phyloP scores from a whole-genome alignment of 1,140 invertebrate genomes.

The Leptestheria dahalacensis region DNA sequence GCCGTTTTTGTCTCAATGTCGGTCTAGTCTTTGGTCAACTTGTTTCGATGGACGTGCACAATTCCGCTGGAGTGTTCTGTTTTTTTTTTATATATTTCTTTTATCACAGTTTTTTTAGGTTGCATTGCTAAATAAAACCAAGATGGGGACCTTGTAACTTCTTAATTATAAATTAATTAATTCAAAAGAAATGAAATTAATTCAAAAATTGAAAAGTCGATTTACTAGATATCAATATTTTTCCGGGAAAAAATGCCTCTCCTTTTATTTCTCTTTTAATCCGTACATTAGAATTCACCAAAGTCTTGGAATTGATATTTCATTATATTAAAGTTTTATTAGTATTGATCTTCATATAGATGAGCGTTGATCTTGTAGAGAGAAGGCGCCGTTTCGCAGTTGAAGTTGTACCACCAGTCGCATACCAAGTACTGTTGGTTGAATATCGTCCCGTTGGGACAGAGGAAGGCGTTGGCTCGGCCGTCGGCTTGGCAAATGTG shows the following conservation, averaged over 20 bases:
- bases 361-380: constrained; percentile 31
- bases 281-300: not conserved
- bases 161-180: no score
- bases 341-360: not conserved
- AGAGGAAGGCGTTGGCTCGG: constrained; percentile 35
- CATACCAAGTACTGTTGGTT: constrained; percentile 40
- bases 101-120: no score
- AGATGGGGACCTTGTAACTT: no score
- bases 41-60: no score
- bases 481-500: constrained; percentile 39
- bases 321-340: not conserved
- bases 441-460: constrained; percentile 40
- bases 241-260: no score
- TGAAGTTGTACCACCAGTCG: constrained; percentile 42
- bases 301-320: not conserved
- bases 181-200: no score
- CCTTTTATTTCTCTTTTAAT: not conserved
- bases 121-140: no score
- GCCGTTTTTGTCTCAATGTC: no score
- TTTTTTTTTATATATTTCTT: not conserved
- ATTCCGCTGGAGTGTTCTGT: not conserved
- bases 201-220: no score
- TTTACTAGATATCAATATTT: no score
- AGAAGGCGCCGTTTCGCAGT: constrained; percentile 29
- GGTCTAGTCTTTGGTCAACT: not conserved